Conservation (phyloP, 2,888 invertebrate species). For the Gnatocerus cornutus region DNA sequence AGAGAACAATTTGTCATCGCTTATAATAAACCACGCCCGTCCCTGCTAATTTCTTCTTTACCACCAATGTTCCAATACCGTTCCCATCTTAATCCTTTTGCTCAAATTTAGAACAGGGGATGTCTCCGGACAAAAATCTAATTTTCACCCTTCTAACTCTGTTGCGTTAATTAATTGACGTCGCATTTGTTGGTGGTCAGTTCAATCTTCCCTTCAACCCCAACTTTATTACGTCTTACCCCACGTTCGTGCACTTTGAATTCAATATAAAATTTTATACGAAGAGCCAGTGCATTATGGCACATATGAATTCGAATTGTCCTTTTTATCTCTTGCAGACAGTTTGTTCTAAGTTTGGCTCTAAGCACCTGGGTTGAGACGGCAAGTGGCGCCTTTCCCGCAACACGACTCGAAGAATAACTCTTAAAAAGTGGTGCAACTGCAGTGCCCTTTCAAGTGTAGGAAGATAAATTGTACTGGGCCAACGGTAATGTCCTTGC, state of each 20-base stretch:
- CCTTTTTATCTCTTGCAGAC: constrained; percentile 39
- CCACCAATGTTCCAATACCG: constrained; percentile 33
- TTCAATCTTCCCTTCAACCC: constrained; percentile 8
- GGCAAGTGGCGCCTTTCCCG: constrained; percentile 28
- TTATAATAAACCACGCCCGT: constrained; percentile 35
- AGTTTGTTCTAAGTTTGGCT: constrained; percentile 44
- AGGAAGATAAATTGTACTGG: constrained; percentile 23
- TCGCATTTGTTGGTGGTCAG: constrained; percentile 1
- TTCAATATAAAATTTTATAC: constrained; percentile 25
- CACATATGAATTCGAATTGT: constrained; percentile 21
- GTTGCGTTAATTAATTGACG: constrained; percentile 24
- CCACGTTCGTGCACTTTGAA: constrained; percentile 9
- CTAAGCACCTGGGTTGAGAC: constrained; percentile 37
- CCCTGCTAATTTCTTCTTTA: constrained; percentile 35
- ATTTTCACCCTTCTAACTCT: constrained; percentile 10
- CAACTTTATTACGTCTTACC: neutral
- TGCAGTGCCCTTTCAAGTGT: constrained; percentile 33
- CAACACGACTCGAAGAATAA: constrained; percentile 34
- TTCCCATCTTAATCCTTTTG: constrained; percentile 33
- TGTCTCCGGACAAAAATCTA: constrained; percentile 15
- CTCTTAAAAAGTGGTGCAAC: constrained; percentile 38
- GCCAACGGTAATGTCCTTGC: constrained; percentile 9
- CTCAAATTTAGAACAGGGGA: constrained; percentile 13
- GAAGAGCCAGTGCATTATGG: constrained; percentile 2
- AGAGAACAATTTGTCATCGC: constrained; percentile 39